phyloP scores from a whole-genome alignment of 2,113 vertebrate species.

The Hiodon tergisus region DNA sequence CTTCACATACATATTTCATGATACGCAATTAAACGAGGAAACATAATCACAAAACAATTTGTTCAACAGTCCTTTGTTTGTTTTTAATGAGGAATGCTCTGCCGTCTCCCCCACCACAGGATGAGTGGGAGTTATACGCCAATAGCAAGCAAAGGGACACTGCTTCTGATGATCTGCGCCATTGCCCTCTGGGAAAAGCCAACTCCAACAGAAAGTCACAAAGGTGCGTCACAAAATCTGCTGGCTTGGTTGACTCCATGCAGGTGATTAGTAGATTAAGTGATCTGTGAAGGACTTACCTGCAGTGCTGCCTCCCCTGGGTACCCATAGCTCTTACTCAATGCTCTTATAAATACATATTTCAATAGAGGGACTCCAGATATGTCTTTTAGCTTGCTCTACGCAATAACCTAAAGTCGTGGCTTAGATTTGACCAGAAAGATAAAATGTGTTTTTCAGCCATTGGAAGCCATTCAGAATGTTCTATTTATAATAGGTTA shows the following conservation, averaged over 20 bases:
- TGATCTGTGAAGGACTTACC: too few species aligned
- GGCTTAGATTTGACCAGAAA: too few species aligned
- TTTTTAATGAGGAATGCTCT: neutral
- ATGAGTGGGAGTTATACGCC: constrained; percentile 86
- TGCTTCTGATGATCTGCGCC: constrained; percentile 85
- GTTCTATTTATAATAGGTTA: too few species aligned
- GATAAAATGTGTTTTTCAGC: too few species aligned
- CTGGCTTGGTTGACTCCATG: neutral
- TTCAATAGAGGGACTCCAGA: too few species aligned
- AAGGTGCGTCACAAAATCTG: constrained; percentile 67
- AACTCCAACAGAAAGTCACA: constrained; percentile 71
- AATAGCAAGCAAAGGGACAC: constrained; percentile 79
- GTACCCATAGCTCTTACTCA: too few species aligned
- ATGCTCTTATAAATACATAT: too few species aligned
- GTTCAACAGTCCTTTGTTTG: neutral
- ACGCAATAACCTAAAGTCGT: too few species aligned
- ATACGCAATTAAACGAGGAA: neutral
- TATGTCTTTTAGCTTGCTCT: too few species aligned
- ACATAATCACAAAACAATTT: neutral
- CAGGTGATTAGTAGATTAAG: too few species aligned
- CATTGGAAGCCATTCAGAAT: too few species aligned
- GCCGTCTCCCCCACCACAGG: constrained; percentile 59
- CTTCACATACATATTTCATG: neutral
- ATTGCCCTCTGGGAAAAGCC: constrained; percentile 82
- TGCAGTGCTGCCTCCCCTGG: too few species aligned